Evolutionary conservation across 2,888 invertebrate genomes (phyloP), one percentile per base, ranked within the genome.

Genomic region (Chrysopilus asiliformis): DNA sequence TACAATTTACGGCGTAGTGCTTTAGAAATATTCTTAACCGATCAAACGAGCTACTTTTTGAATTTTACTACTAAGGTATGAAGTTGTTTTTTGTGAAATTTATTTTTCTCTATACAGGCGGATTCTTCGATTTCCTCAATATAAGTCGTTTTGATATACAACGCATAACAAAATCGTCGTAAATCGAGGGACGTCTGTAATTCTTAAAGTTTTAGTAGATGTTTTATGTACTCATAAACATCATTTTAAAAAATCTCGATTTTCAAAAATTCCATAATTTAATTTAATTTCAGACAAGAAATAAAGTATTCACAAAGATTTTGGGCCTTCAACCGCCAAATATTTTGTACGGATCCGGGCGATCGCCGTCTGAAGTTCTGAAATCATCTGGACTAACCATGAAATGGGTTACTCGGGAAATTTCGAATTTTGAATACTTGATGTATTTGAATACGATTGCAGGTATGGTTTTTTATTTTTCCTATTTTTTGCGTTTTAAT

Each of bases 401-500:
- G 51, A 66, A 67, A 42, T 76, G 76, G 76, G 60, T 72, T 2
- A 68, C 74, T 49, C 71, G 78, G 25, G 79, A 79, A 57, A 76
- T 79, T 41, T 74, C 72, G 30, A 79, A 79, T 57, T 79, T 79
- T 53, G 76, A 79, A 55, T 80, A 82, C 57, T 58, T 83, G 44
- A 83, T 82, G 79, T 67, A 79, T 61, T 58, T 81, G 45, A 81
- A 81, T 53, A 81, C 80, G 0, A 67, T 82, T 47, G 80, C 81
- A 37, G 61, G 60, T 58, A 38, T 40, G 39, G 4, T 32, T 20
- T 17, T 40, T 9, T 13, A 7, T 40, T n/a, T 8, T 14, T 27
- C 8, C 14, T 12, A 27, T 4, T 17, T 19, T 14, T 16, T 9
- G 26, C 33, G 34, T 34, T 31, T 15, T 12, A 5, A 14, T 20